Evolutionary conservation across 2,797 vertebrate species (phyloP), one percentile per base, ranked within the genome.

Genomic region (Alauda arvensis): DNA sequence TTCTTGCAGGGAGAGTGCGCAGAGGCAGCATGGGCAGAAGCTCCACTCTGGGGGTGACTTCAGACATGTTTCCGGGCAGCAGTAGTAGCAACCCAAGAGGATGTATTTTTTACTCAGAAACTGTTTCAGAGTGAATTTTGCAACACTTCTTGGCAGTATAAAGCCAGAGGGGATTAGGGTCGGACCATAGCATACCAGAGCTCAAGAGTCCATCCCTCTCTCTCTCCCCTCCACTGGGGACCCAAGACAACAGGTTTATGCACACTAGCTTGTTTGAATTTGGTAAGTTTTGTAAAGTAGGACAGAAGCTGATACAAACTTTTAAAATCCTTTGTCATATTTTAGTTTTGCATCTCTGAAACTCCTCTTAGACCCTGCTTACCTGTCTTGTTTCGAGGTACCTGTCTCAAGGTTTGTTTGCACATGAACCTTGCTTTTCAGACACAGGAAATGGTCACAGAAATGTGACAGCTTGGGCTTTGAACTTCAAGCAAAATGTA

Each of bases 111-210:
- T 28, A 43, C n/a, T 37, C 69, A 66, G 37, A 39, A 57, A 28
- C 18, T 28, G 8, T 51, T 83, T 51, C 39, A 37, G 15, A 12
- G 23, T 51, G n/a, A 59, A 39, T 51, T 59, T 59, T 51, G 9
- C n/a, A 66, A 11, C 46, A 37, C 7, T 6, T 15, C 2, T 28
- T 51, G 39, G 14, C 18, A 23, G 12, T 15, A n/a, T 0, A 0
- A 37, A 51, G 28, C 52, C 51, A 20, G 24, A 62, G 29, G 0
- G 0, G 21, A 5, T 37, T n/a, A 31, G 31, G 8, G 26, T 18
- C 2, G 1, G 31, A 48, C 31, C 12, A 31, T 3, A 8, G 14
- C 0, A 0, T 0, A 0, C 20, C 0, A 0, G 6, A 0, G 1
- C n/a, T 51, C 26, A 8, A 26, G 45, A 65, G 43, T 37, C 10